Evolutionary conservation across 2,113 vertebrate genomes (phyloP).

Genomic region (Otocyon megalotis): DNA sequence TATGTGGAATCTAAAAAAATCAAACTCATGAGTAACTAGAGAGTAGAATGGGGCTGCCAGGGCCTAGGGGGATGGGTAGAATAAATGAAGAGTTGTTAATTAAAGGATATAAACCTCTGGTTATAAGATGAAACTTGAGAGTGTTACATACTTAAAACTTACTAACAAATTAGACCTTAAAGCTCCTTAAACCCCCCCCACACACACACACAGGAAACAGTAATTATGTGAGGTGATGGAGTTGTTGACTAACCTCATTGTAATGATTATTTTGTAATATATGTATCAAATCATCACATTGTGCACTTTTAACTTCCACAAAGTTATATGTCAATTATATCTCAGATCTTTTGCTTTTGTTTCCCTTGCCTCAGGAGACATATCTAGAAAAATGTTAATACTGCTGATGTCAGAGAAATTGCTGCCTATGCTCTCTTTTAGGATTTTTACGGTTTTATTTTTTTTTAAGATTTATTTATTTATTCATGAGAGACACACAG

Average conservation of each 20-base stretch:
- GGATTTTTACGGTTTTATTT: background rate
- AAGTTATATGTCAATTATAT: background rate
- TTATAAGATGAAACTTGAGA: background rate
- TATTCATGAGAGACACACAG: too few relatives aligned
- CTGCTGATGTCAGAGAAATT: background rate
- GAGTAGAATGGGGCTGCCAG: background rate
- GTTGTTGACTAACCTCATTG: background rate
- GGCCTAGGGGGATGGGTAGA: background rate
- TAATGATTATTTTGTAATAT: background rate
- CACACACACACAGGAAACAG: background rate
- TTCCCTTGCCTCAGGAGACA: background rate
- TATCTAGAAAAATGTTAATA: background rate
- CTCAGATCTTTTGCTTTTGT: background rate
- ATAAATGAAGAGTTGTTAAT: background rate
- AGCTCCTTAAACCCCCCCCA: background rate
- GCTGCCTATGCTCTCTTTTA: background rate
- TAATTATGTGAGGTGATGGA: background rate
- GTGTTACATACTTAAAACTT: background rate
- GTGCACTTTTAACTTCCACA: background rate
- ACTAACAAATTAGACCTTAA: background rate
- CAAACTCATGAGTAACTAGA: background rate
- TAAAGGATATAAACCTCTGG: background rate
- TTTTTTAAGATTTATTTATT: too few relatives aligned
- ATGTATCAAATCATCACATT: background rate
- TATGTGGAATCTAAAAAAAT: background rate